Conservation (phyloP, 92 coral and sea anemone genomes). For the Heliopora coerulea region DNA sequence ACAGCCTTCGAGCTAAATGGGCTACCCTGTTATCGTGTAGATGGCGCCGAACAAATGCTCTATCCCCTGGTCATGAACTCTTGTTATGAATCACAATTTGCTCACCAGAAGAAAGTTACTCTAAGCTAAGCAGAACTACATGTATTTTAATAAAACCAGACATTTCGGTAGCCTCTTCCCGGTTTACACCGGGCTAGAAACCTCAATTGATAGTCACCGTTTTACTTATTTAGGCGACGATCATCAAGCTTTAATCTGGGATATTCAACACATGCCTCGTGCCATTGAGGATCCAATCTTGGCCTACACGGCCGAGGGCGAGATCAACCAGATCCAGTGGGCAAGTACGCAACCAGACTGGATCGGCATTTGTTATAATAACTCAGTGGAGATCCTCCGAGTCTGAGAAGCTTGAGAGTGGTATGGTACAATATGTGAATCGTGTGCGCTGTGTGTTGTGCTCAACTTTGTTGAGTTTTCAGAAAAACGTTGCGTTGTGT, state of each 20-base stretch:
- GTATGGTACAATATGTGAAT: not conserved
- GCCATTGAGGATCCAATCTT: conserved; percentile 98
- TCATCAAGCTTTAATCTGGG: conserved; percentile 98
- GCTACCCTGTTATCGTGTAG: no score
- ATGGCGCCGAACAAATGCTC: no score
- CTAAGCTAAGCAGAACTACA: no score
- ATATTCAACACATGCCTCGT: conserved; percentile 98
- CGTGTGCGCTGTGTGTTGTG: not conserved
- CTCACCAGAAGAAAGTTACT: no score
- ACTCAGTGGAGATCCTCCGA: conserved; percentile 86
- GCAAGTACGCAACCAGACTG: conserved; percentile 99
- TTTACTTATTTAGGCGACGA: conserved; percentile 68
- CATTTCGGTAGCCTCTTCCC: no score
- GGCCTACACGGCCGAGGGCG: conserved; percentile 98
- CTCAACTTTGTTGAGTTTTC: no score
- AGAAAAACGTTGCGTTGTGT: no score
- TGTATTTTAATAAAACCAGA: no score
- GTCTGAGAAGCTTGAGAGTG: conserved; percentile 46
- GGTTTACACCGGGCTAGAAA: no score
- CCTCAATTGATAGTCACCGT: not conserved
- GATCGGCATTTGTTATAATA: conserved; percentile 97
- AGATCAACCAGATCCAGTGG: conserved; percentile 98
- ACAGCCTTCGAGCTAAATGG: no score
- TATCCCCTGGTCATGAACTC: no score
- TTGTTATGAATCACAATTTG: no score